These are phyloP conservation scores for Eutolmus rufibarbis DNA, from an alignment of 2,888 invertebrate genomes.

Conservation along the genomic window DNA sequence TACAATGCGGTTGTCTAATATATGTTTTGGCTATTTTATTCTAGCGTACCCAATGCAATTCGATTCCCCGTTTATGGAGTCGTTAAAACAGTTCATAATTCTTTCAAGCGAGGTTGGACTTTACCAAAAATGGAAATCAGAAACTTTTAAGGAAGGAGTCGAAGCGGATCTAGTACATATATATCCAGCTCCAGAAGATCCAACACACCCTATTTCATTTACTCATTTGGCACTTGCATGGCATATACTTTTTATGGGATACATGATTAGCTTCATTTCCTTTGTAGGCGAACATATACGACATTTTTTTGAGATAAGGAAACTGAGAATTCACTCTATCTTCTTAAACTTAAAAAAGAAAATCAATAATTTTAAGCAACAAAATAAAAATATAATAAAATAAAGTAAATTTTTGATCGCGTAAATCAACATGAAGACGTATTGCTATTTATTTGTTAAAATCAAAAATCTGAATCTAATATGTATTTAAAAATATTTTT, in stretches of 20 bases:
- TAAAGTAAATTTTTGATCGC: background rate
- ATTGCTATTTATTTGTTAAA: too few species aligned
- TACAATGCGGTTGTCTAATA: constrained; percentile 5
- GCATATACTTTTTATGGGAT: background rate
- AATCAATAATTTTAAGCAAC: background rate
- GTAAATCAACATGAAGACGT: background rate
- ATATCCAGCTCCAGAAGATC: background rate
- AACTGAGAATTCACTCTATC: background rate
- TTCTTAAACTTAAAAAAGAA: background rate
- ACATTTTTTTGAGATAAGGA: background rate
- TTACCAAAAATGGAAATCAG: background rate
- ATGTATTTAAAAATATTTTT: too few species aligned
- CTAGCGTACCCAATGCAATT: constrained; percentile 29
- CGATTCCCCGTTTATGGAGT: constrained; percentile 14
- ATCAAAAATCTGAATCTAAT: too few species aligned
- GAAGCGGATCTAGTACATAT: background rate
- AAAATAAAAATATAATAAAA: background rate
- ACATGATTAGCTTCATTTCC: background rate
- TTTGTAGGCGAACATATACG: constrained; percentile 5
- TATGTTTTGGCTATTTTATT: constrained; percentile 6
- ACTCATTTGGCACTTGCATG: constrained; percentile 13
- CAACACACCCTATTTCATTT: background rate
- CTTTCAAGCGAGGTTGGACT: background rate
- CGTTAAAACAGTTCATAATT: background rate
- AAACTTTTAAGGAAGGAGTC: constrained; percentile 19